Evolutionary conservation across 2,888 invertebrate genomes (phyloP).

Genomic region (Hypsopygia costalis): DNA sequence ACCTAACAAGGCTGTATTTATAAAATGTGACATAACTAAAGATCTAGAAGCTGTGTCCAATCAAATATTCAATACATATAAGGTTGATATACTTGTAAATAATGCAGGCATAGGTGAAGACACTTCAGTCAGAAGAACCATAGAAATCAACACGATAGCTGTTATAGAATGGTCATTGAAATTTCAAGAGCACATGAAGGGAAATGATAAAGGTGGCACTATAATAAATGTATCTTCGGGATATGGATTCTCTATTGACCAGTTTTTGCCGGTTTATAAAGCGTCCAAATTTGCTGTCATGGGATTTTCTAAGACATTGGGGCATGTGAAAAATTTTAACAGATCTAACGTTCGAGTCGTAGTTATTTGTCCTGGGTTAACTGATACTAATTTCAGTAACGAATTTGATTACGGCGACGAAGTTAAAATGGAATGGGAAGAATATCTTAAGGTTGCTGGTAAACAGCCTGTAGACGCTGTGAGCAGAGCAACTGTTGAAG

Average conservation of each 20-base stretch:
- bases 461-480: background rate
- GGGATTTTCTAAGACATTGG: slow-evolving; percentile 57
- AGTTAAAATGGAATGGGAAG: too few species aligned
- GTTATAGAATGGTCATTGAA: slow-evolving; percentile 47
- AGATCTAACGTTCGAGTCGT: slow-evolving; percentile 57
- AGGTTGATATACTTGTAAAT: slow-evolving; percentile 59
- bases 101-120: slow-evolving; percentile 52
- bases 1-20: slow-evolving; percentile 53
- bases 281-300: slow-evolving; percentile 76
- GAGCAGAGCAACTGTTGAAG: background rate
- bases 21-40: slow-evolving; percentile 66
- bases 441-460: background rate
- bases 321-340: slow-evolving; percentile 47
- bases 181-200: slow-evolving; percentile 73
- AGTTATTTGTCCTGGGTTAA: slow-evolving; percentile 52
- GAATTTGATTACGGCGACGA: background rate
- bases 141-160: slow-evolving; percentile 44
- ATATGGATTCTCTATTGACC: slow-evolving; percentile 63
- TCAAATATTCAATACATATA: slow-evolving; percentile 30
- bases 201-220: slow-evolving; percentile 74
- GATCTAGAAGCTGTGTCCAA: slow-evolving; percentile 55
- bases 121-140: slow-evolving; percentile 20
- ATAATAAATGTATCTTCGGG: slow-evolving; percentile 82
- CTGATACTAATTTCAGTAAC: background rate
- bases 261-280: slow-evolving; percentile 72